Percentiles rank a stretch among this genome's conserved stretches.
phyloP scores from a whole-genome alignment of 2,113 vertebrate species.

The Pelecanoides urinatrix region DNA sequence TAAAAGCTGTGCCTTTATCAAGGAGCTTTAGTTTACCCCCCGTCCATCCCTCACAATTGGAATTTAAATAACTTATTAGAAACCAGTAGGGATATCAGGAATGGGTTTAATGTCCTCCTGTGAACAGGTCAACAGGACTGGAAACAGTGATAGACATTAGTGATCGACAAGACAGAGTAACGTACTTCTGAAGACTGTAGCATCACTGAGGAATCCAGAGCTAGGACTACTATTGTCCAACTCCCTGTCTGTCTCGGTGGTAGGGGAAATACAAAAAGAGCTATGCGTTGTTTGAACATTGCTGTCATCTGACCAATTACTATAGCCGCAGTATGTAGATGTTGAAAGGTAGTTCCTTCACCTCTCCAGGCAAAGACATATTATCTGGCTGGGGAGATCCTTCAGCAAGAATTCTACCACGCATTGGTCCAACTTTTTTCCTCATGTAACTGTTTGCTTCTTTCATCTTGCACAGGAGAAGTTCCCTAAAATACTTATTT shows the following conservation, averaged over 20 bases:
- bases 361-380: not conserved
- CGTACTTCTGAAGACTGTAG: not conserved
- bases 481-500: not conserved
- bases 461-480: not conserved
- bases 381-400: not conserved
- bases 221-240: not conserved
- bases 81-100: not conserved
- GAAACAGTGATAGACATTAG: not conserved
- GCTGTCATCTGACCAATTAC: not conserved
- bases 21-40: not conserved
- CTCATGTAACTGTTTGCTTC: not conserved
- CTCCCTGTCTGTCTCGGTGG: not conserved
- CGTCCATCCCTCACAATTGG: not conserved
- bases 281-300: not conserved
- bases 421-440: not conserved
- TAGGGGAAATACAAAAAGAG: not conserved
- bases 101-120: not conserved
- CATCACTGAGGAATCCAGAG: not conserved
- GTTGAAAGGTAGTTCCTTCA: not conserved
- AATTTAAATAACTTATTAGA: not conserved
- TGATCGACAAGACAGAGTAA: fast-evolving
- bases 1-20: not conserved
- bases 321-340: not conserved
- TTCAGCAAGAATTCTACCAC: not conserved
- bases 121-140: not conserved